These are phyloP conservation scores for Xenentodon cancila DNA, from an alignment of 2,797 vertebrate genomes.

Conservation along the genomic window DNA sequence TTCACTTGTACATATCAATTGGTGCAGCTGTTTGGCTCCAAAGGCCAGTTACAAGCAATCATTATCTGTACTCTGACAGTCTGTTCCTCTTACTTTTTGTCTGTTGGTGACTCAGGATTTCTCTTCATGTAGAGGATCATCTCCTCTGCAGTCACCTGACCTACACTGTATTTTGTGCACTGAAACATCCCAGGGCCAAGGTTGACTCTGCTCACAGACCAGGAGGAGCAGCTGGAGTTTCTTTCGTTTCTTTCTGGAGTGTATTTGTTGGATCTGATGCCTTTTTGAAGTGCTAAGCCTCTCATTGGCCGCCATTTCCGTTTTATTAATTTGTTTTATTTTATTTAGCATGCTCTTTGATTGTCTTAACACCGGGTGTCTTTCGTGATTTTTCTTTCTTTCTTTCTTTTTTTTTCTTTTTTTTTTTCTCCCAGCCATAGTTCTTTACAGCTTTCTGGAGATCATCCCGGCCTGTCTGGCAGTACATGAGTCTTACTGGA, in stretches of 20 bases:
- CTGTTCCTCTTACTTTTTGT: conserved; percentile 35
- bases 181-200: conserved; percentile 38
- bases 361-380: conserved; percentile 40
- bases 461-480: conserved; percentile 60
- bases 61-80: conserved; percentile 40
- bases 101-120: conserved; percentile 73
- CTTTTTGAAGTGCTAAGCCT: conserved; percentile 44
- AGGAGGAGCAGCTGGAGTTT: conserved; percentile 40
- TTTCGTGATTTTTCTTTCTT: conserved; percentile 44
- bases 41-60: conserved; percentile 46
- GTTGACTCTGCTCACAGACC: conserved; percentile 36
- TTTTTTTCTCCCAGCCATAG: conserved; percentile 48
- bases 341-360: conserved; percentile 42
- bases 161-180: conserved; percentile 69
- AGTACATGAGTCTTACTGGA: conserved; percentile 52
- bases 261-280: conserved; percentile 34
- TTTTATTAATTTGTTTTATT: conserved; percentile 34
- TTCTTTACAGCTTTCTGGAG: conserved; percentile 66
- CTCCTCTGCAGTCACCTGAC: conserved; percentile 68
- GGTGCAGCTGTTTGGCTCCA: conserved; percentile 45
- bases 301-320: conserved; percentile 17
- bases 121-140: conserved; percentile 57
- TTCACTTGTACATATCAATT: conserved; percentile 52
- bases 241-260: conserved; percentile 12
- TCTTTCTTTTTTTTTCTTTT: no score